Percentiles rank a stretch among this genome's conserved stretches.
These are phyloP conservation scores for Platysteira castanea DNA, from an alignment of 2,113 vertebrate genomes.

Conservation along the genomic window DNA sequence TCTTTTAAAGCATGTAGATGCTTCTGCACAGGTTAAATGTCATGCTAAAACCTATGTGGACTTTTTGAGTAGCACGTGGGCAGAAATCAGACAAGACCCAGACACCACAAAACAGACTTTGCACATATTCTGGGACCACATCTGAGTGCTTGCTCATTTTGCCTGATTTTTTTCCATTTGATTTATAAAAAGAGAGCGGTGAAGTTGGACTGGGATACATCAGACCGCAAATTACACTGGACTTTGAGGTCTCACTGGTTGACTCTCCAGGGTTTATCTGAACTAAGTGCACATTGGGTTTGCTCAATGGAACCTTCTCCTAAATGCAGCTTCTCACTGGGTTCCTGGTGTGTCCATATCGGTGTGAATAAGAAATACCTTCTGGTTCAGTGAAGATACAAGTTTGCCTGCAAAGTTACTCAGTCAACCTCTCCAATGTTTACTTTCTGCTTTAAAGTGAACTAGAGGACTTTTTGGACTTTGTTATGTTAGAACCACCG, in stretches of 20 bases:
- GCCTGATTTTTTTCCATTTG: slow-evolving; percentile 15
- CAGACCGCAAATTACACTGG: neutral
- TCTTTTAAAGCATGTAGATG: neutral
- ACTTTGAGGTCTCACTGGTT: slow-evolving; percentile 33
- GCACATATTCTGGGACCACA: neutral
- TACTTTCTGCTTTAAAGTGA: neutral
- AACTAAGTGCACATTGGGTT: slow-evolving; percentile 42
- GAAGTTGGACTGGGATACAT: slow-evolving; percentile 22
- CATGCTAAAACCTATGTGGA: neutral
- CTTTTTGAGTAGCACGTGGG: neutral
- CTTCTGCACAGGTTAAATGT: neutral
- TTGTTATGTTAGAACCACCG: neutral
- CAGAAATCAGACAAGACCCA: neutral
- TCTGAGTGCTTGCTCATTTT: neutral
- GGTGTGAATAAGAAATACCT: slow-evolving; percentile 53
- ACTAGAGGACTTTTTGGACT: neutral
- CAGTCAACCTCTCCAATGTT: neutral
- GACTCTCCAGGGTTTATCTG: slow-evolving; percentile 35
- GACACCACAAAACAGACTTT: neutral
- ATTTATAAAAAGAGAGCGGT: neutral
- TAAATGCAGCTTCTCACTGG: neutral
- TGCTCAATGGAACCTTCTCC: slow-evolving; percentile 30
- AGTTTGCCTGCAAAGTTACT: slow-evolving; percentile 25
- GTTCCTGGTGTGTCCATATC: slow-evolving; percentile 48
- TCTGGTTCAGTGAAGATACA: slow-evolving; percentile 47